Evolutionary conservation across 2,888 invertebrate genomes (phyloP).

Genomic region (Galeopsomyia nigrocyanea): DNA sequence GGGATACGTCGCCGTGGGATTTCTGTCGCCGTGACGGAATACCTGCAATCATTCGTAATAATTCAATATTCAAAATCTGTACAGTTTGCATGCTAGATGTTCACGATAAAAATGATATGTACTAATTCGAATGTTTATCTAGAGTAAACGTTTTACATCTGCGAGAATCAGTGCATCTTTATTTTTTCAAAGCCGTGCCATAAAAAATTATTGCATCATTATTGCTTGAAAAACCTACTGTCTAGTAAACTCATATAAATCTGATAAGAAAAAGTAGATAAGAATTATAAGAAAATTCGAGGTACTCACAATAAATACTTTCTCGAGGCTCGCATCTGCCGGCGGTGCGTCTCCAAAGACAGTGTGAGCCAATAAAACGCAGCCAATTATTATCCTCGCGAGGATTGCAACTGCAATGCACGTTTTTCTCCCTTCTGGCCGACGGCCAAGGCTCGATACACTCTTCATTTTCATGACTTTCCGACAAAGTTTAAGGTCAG

Average conservation of each 20-base stretch:
- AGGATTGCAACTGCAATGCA: constrained; percentile 55
- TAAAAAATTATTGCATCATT: no score
- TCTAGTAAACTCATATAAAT: no score
- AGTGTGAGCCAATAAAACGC: constrained; percentile 56
- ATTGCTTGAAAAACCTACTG: no score
- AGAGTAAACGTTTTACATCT: no score
- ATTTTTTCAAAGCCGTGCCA: no score
- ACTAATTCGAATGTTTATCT: no score
- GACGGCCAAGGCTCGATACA: constrained; percentile 50
- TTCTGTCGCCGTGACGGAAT: constrained; percentile 87
- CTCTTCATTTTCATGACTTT: constrained; percentile 53
- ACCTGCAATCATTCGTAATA: constrained; percentile 70
- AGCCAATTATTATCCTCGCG: constrained; percentile 56
- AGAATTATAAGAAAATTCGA: background rate
- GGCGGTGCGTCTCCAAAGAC: constrained; percentile 52
- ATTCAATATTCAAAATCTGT: no score
- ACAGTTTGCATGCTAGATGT: no score
- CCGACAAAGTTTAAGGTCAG: background rate
- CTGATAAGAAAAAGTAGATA: no score
- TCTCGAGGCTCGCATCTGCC: constrained; percentile 49
- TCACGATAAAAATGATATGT: no score
- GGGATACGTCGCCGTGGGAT: constrained; percentile 82
- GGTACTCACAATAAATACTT: constrained; percentile 60
- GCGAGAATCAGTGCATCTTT: no score
- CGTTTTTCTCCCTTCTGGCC: constrained; percentile 51